A percentile compares a stretch with the other conserved stretches of the same genome.
Evolutionary conservation across 2,797 vertebrate genomes (phyloP).

Genomic region (Semotilus atromaculatus): DNA sequence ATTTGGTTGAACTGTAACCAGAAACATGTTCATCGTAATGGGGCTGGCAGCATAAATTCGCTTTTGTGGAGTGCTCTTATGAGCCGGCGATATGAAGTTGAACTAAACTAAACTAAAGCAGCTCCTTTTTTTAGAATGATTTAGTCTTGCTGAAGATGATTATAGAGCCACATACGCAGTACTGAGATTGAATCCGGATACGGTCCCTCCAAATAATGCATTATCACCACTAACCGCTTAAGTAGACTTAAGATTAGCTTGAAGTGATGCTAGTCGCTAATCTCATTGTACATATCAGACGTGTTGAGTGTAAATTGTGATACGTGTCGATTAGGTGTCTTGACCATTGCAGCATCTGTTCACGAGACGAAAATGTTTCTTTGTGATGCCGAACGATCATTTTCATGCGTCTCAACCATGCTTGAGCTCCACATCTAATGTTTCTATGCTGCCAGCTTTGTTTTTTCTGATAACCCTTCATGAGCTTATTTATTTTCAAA

Average conservation of each 20-base stretch:
- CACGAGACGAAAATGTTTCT: constrained; percentile 34
- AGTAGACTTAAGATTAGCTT: constrained; percentile 15
- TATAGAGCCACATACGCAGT: neutral
- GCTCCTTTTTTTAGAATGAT: constrained; percentile 1
- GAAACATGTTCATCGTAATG: constrained; percentile 79
- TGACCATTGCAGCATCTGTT: constrained; percentile 50
- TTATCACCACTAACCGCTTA: constrained; percentile 51
- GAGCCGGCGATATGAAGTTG: constrained; percentile 10
- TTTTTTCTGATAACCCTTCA: constrained; percentile 80
- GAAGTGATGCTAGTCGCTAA: constrained; percentile 45
- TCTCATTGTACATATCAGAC: constrained; percentile 55
- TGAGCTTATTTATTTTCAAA: constrained; percentile 86
- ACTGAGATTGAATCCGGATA: constrained; percentile 29
- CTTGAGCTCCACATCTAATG: constrained; percentile 80
- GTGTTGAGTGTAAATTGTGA: constrained; percentile 54
- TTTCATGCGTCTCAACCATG: constrained; percentile 75
- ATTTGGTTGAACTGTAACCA: constrained; percentile 83
- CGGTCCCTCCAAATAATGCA: constrained; percentile 41
- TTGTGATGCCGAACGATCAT: constrained; percentile 63
- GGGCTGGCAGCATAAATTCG: constrained; percentile 83
- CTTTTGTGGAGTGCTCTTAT: constrained; percentile 69
- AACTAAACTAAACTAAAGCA: constrained; percentile 31
- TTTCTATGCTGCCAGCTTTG: constrained; percentile 85
- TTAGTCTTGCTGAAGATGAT: neutral
- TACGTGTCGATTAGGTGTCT: constrained; percentile 55